Conservation (phyloP, 2,888 invertebrate genomes). For the Cerceris ruficornis region DNA sequence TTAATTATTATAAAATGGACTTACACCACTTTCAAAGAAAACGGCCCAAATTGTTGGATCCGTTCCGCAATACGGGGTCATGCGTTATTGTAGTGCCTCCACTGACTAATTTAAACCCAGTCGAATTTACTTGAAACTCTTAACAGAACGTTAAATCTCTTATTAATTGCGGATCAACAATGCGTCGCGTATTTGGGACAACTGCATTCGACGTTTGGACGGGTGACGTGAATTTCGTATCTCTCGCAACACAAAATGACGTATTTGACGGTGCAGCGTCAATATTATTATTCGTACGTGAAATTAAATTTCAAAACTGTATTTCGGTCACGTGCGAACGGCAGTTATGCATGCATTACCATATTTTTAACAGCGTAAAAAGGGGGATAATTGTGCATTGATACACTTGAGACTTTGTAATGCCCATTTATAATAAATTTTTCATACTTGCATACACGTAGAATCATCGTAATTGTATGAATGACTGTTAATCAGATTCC, state of each 20-base stretch:
- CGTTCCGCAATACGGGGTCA: too few relatives aligned
- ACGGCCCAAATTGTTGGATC: too few relatives aligned
- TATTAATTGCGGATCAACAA: too few relatives aligned
- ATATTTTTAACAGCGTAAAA: not conserved
- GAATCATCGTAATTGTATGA: slow-evolving; percentile 1
- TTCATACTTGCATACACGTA: slow-evolving; percentile 5
- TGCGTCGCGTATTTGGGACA: not conserved
- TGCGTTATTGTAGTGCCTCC: too few relatives aligned
- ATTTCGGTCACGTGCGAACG: too few relatives aligned
- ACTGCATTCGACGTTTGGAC: slow-evolving; percentile 11
- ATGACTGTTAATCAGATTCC: slow-evolving; percentile 40
- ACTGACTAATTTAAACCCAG: too few relatives aligned
- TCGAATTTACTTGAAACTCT: too few relatives aligned
- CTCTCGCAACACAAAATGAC: slow-evolving; percentile 32
- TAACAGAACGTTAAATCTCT: too few relatives aligned
- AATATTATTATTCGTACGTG: slow-evolving; percentile 28
- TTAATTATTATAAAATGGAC: too few relatives aligned
- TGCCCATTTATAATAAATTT: slow-evolving; percentile 6
- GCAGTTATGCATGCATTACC: too few relatives aligned
- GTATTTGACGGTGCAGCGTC: slow-evolving; percentile 19
- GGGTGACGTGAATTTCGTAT: slow-evolving; percentile 15
- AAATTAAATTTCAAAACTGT: slow-evolving; percentile 16
- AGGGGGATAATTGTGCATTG: not conserved
- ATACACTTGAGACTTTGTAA: slow-evolving; percentile 1
- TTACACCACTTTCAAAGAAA: too few relatives aligned